Base-by-base conservation (phyloP, 2,797 vertebrate genomes). In the Chromis chromis region DNA sequence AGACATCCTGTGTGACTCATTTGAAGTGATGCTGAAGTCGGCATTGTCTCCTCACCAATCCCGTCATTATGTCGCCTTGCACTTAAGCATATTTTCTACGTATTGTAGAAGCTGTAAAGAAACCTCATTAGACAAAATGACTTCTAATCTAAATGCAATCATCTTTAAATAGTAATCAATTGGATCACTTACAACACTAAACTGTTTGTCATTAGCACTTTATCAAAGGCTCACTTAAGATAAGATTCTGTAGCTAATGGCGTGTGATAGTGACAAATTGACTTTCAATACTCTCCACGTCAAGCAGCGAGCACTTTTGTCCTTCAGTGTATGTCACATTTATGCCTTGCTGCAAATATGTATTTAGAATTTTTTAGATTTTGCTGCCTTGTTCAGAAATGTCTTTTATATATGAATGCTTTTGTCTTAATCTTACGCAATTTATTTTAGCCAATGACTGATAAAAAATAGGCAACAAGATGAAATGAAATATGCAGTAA, bases 121-220 rank as follows among this genome's bases (percentile, higher is more conserved):
- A 79, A 86, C 70, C 88, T 90, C 89, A 92, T 91, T 88, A 93
- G 89, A 79, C 89, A 87, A 89, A 91, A 93, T 88, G 82, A 85
- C 88, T 88, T 89, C 66, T 89, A 91, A 92, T 91, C 90, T 90
- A 86, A 88, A 91, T 58, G 85, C 90, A 88, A 81, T 90, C 85
- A 90, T 91, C 90, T 93, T 93, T 91, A 92, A 93, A 92, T 91
- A 91, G 87, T 85, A 90, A 93, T 93, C 93, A 93, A 92, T 94
- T 69, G 90, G 81, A 89, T 91, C 81, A 79, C 65, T 91, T 78
- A 82, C 84, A 86, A 77, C 77, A 75, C 88, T 91, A 87, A 90
- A 90, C 89, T 92, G 89, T 90, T 93, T 88, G 89, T 91, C 91
- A 92, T 92, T 93, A 88, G 73, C 85, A 81, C 87, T 92, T 86